phyloP scores from a whole-genome alignment of 2,113 vertebrate species.

The Microcebus murinus region DNA sequence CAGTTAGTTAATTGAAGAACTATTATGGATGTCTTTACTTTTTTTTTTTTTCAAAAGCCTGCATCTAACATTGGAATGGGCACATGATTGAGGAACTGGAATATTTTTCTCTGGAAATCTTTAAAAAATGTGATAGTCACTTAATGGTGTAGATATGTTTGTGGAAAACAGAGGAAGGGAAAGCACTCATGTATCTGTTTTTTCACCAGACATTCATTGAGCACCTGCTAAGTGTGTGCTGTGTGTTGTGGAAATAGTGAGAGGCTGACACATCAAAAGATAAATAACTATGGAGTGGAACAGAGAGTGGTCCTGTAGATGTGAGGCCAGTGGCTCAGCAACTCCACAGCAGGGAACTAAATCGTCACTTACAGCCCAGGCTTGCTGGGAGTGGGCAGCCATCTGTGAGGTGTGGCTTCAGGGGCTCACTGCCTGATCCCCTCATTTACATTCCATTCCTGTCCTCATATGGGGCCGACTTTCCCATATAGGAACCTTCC shows the following conservation, averaged over 20 bases:
- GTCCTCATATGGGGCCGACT: neutral
- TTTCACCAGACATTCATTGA: neutral
- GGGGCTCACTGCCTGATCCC: neutral
- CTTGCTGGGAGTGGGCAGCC: neutral
- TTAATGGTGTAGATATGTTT: neutral
- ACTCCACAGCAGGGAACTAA: neutral
- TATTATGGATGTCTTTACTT: slow-evolving; percentile 5
- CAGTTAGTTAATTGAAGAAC: neutral
- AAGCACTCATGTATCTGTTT: neutral
- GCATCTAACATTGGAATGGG: neutral
- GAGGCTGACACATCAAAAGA: neutral
- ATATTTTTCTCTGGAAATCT: slow-evolving; percentile 23
- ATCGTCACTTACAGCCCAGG: neutral
- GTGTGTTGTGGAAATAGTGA: neutral
- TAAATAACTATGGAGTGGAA: neutral
- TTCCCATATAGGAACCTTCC: neutral
- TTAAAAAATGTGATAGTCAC: neutral
- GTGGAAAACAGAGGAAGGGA: neutral
- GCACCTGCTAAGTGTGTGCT: neutral
- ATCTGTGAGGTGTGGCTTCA: neutral
- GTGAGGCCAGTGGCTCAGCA: neutral
- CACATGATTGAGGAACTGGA: neutral
- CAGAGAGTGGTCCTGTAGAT: neutral
- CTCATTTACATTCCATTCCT: neutral
- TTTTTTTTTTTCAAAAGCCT: neutral